Evolutionary conservation across 2,797 vertebrate species (phyloP), one percentile per base, ranked within the genome.

Genomic region (Silurus aristotelis): DNA sequence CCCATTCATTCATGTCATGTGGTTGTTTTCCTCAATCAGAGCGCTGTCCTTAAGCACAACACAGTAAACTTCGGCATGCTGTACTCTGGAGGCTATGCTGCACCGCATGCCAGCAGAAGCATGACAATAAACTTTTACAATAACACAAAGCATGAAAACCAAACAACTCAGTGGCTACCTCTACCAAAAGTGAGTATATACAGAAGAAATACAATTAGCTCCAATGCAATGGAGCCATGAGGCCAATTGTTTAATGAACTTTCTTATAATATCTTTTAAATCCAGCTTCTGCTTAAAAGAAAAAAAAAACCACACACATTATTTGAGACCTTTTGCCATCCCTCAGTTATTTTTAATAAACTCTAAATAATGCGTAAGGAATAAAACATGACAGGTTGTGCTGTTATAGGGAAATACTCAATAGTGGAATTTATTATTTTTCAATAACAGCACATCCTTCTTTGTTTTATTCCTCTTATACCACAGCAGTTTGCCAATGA

Each of bases 51-150:
- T 98, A 99, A 99, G 97, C 98, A 99, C 98, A 97, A 98, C 97
- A 99, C 97, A 96, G 97, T 99, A 97, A 99, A 97, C 96, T 97
- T 99, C 97, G 98, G 98, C 97, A 98, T 99, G 97, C 97, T 99
- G 96, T 98, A 96, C 97, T 97, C 96, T 96, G 97, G 98, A 98
- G 96, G 96, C 94, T 96, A 96, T 95, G 96, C 97, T 96, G 97
- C 97, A 95, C 96, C 97, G 97, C 98, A 97, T 97, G 96, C 95
- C 93, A 94, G 95, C 95, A 95, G 96, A 96, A 98, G 97, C 98
- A 98, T 99, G 97, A 98, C 97, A 96, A 97, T 99, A 98, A 98
- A 97, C 96, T 97, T 99, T 97, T 97, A 98, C 97, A 96, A 97
- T 98, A 98, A 97, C 96, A 96, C 97, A 98, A 98, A 98, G 97